Conservation (phyloP, 2,113 vertebrate species). For the Anser cygnoides region DNA sequence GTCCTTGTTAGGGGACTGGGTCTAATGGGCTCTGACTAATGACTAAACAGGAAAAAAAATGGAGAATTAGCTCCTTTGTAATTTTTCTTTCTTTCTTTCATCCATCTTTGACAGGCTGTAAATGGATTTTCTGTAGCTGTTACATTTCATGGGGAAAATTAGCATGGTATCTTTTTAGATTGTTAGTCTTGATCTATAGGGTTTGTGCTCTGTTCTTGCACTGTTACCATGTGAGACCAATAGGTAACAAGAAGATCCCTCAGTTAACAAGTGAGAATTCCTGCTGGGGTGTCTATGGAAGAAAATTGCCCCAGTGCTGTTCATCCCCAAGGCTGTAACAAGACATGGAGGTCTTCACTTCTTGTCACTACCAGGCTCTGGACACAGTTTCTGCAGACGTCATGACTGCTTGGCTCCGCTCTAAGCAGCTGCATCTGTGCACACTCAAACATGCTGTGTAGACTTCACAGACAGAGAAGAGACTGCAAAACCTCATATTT, state of each 20-base stretch:
- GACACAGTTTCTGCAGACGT: not conserved
- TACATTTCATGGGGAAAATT: not conserved
- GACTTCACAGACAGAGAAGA: not conserved
- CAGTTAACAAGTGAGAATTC: not conserved
- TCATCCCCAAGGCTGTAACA: not conserved
- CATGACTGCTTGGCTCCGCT: not conserved
- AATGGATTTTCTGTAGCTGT: slow-evolving; percentile 42
- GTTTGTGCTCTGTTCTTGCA: not conserved
- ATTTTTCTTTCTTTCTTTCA: slow-evolving; percentile 18
- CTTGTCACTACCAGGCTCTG: not conserved
- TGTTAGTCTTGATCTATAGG: not conserved
- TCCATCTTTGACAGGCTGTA: not conserved
- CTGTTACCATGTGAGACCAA: not conserved
- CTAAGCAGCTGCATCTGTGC: not conserved
- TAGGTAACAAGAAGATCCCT: not conserved
- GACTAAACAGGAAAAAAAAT: not conserved
- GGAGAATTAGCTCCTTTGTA: slow-evolving; percentile 34
- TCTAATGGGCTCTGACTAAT: slow-evolving; percentile 46
- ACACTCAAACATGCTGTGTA: no score
- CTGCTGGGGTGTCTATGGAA: not conserved
- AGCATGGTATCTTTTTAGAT: not conserved
- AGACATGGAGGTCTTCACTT: not conserved
- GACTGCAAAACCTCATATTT: not conserved
- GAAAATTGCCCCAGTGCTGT: not conserved
- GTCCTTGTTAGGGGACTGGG: not conserved